Conservation (phyloP, 2,888 invertebrate species). For the Lochmaea crataegi region DNA sequence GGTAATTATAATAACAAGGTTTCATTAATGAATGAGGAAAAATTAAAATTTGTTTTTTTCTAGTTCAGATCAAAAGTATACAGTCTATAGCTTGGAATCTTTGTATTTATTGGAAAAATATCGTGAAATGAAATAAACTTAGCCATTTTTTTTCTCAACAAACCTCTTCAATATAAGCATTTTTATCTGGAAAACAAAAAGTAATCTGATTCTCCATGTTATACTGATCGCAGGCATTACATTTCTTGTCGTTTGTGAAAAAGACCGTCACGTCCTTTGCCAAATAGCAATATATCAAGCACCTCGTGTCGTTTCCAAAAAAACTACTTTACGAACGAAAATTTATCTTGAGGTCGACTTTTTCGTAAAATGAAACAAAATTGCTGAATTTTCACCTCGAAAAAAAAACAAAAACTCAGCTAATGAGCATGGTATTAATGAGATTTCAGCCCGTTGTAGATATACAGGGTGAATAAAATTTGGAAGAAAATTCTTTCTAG, state of each 20-base stretch:
- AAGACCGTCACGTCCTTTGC: slow-evolving; percentile 24
- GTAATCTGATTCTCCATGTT: slow-evolving; percentile 20
- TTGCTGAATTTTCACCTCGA: slow-evolving; percentile 9
- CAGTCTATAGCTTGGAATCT: not conserved
- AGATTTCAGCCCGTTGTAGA: not conserved
- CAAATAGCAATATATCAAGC: slow-evolving; percentile 34
- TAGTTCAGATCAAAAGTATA: too few species aligned
- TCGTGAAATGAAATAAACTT: not conserved
- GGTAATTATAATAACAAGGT: too few species aligned
- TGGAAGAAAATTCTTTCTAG: too few species aligned
- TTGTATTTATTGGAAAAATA: not conserved
- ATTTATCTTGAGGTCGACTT: slow-evolving; percentile 20
- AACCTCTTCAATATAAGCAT: not conserved
- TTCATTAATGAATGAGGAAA: too few species aligned
- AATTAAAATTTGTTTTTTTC: not conserved
- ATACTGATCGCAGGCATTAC: slow-evolving; percentile 34
- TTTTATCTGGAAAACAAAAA: slow-evolving; percentile 15
- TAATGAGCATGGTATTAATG: not conserved
- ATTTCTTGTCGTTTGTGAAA: slow-evolving; percentile 35
- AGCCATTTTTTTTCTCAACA: too few species aligned
- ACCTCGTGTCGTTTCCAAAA: slow-evolving; percentile 30
- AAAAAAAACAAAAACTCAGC: not conserved
- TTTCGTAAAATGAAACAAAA: slow-evolving; percentile 18
- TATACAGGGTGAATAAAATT: too few species aligned
- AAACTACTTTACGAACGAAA: slow-evolving; percentile 17